A percentile compares a stretch with the other conserved stretches of the same genome.
These are phyloP conservation scores for Euschistus heros DNA, from an alignment of 1,140 invertebrate species.

Conservation along the genomic window DNA sequence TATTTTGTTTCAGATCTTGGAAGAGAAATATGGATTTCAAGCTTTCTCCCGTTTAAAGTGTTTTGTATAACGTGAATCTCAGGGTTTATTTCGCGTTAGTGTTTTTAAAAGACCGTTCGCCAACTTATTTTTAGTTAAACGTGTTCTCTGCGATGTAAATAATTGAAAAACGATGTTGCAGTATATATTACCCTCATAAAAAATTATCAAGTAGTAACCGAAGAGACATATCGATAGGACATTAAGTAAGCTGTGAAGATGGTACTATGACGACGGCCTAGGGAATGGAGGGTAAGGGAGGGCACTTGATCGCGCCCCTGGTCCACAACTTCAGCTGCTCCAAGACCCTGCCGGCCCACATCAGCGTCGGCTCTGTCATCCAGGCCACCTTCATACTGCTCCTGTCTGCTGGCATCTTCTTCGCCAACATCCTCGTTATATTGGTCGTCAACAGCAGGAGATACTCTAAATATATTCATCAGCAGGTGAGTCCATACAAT, in stretches of 20 bases:
- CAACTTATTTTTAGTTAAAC: too few species aligned
- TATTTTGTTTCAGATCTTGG: too few species aligned
- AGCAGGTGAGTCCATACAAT: conserved; percentile 52
- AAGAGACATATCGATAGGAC: too few species aligned
- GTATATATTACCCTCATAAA: too few species aligned
- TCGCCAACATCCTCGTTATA: conserved; percentile 66
- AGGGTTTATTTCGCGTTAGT: too few species aligned
- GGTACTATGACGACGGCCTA: conserved; percentile 26
- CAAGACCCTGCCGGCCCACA: conserved; percentile 44
- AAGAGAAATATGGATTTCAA: too few species aligned
- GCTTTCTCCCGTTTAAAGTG: too few species aligned
- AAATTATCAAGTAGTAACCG: too few species aligned
- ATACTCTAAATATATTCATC: conserved; percentile 72
- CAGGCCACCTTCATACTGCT: conserved; percentile 62
- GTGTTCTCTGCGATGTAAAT: too few species aligned
- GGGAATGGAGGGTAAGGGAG: conserved; percentile 33
- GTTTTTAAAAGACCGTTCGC: too few species aligned
- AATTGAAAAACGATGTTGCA: too few species aligned
- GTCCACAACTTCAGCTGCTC: conserved; percentile 70
- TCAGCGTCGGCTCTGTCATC: conserved; percentile 52
- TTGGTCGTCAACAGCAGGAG: conserved; percentile 68
- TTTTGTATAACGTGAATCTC: too few species aligned
- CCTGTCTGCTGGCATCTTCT: conserved; percentile 61
- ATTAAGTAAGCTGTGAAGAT: not conserved
- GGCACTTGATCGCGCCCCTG: conserved; percentile 58